Conservation (phyloP, 2,888 invertebrate species). For the Sisyra nigra region DNA sequence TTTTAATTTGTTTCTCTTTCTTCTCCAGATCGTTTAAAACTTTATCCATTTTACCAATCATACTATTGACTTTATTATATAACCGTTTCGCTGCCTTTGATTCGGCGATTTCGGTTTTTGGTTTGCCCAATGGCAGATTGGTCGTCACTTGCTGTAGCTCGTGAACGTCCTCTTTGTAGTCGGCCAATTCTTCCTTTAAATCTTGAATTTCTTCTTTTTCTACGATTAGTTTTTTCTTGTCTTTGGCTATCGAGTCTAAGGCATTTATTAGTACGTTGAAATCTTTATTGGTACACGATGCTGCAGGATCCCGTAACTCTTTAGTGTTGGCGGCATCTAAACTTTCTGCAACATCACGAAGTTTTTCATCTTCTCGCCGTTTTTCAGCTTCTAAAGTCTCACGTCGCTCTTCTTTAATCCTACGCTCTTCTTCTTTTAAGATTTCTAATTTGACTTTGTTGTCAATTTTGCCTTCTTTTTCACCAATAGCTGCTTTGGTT, state of each 20-base stretch:
- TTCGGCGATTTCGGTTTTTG: constrained; percentile 56
- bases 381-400: constrained; percentile 46
- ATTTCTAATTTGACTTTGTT: constrained; percentile 79
- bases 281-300: constrained; percentile 42
- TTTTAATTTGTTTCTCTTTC: constrained; percentile 49
- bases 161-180: constrained; percentile 84
- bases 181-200: constrained; percentile 78
- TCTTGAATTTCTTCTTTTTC: constrained; percentile 84
- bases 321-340: constrained; percentile 35
- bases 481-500: constrained; percentile 85
- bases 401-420: constrained; percentile 67
- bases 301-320: constrained; percentile 19
- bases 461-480: constrained; percentile 88
- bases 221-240: constrained; percentile 62
- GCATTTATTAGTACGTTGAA: constrained; percentile 78
- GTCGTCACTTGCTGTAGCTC: constrained; percentile 61
- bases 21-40: constrained; percentile 58
- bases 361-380: constrained; percentile 28
- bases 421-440: constrained; percentile 74
- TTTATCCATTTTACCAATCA: constrained; percentile 72
- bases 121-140: constrained; percentile 29
- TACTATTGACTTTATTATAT: constrained; percentile 71
- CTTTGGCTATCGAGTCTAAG: constrained; percentile 62
- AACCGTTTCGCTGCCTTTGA: constrained; percentile 74
- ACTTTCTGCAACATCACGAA: constrained; percentile 36